A percentile compares a stretch with the other conserved stretches of the same genome.
Conservation (phyloP, 2,888 invertebrate species). For the Hypercompe scribonia region DNA sequence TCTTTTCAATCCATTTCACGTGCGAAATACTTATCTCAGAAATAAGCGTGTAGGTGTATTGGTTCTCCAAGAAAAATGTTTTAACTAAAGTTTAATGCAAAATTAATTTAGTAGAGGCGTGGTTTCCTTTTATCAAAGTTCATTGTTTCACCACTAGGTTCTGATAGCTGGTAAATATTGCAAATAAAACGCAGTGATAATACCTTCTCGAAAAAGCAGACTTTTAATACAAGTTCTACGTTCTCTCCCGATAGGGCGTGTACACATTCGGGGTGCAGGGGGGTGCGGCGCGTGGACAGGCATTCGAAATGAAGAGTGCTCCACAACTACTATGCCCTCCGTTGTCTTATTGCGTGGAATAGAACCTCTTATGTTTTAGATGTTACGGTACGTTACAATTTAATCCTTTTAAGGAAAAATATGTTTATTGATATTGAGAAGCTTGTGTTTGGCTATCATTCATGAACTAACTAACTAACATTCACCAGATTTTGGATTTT, state of each 20-base stretch:
- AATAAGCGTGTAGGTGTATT: no score
- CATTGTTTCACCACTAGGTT: no score
- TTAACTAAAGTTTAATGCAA: no score
- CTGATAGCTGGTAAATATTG: not conserved
- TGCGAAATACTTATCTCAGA: no score
- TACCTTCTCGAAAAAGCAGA: constrained; percentile 39
- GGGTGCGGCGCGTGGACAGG: constrained; percentile 82
- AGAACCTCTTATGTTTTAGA: constrained; percentile 8
- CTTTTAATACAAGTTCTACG: constrained; percentile 19
- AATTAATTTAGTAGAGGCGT: no score
- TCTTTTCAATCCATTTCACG: no score
- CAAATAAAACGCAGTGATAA: not conserved
- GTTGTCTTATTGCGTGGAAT: constrained; percentile 54
- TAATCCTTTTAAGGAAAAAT: not conserved
- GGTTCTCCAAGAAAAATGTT: no score
- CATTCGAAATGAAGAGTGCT: constrained; percentile 86
- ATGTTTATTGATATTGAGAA: not conserved
- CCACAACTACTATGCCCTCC: constrained; percentile 78
- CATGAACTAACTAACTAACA: no score
- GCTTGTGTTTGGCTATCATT: not conserved
- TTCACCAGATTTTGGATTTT: no score
- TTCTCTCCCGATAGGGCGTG: constrained; percentile 64
- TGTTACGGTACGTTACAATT: not conserved
- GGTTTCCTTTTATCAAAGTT: no score
- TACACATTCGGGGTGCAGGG: constrained; percentile 60